These are phyloP conservation scores for Cotesia vestalis DNA, from an alignment of 1,140 invertebrate species.

Conservation along the genomic window DNA sequence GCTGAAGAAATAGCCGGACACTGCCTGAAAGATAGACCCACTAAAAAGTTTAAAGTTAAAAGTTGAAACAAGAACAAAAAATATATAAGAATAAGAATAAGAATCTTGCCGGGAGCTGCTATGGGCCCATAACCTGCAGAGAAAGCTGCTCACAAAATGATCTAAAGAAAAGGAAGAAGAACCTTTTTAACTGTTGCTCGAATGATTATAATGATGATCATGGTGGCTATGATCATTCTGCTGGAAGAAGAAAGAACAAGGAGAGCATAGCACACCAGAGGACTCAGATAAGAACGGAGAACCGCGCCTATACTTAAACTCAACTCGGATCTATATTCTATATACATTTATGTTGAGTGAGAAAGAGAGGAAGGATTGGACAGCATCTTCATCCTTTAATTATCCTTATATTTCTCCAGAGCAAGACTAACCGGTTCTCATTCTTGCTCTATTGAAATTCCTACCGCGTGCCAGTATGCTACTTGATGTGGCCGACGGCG, in stretches of 20 bases:
- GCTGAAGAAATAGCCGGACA: slow-evolving; percentile 26
- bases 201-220: too few relatives aligned
- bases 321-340: neutral
- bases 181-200: too few relatives aligned
- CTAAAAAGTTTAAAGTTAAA: neutral
- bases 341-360: neutral
- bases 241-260: too few relatives aligned
- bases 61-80: slow-evolving; percentile 1
- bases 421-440: slow-evolving; percentile 46
- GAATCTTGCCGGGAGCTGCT: too few relatives aligned
- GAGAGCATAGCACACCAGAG: too few relatives aligned
- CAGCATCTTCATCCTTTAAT: neutral
- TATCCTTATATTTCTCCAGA: neutral
- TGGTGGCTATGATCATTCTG: too few relatives aligned
- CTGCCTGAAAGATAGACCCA: neutral
- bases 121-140: neutral
- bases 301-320: too few relatives aligned
- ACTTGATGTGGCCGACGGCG: slow-evolving; percentile 39
- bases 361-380: too few relatives aligned
- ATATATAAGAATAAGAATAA: neutral
- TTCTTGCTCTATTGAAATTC: slow-evolving; percentile 52
- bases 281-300: too few relatives aligned
- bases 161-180: too few relatives aligned
- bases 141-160: too few relatives aligned
- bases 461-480: slow-evolving; percentile 45